Conservation (phyloP, 1,140 invertebrate genomes). For the Halesus radiatus region DNA sequence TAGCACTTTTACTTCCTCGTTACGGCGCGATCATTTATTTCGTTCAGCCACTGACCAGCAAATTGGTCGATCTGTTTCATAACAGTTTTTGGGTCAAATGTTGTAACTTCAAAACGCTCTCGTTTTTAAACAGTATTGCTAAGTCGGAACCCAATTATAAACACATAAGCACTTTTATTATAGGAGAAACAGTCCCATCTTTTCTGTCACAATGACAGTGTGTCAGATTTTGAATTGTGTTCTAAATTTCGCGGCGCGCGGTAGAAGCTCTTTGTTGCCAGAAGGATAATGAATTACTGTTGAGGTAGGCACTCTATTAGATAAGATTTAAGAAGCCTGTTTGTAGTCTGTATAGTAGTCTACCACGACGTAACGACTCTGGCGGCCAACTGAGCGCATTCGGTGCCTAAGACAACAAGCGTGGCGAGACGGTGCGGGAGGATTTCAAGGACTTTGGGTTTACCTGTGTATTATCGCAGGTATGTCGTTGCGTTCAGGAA, state of each 20-base stretch:
- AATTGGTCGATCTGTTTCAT: background rate
- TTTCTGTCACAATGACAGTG: too few species aligned
- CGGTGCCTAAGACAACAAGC: background rate
- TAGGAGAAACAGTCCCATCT: too few species aligned
- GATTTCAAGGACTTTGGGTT: slow-evolving; percentile 11
- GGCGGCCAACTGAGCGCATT: slow-evolving; percentile 10
- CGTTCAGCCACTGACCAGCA: background rate
- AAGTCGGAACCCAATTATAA: too few species aligned
- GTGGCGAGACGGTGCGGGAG: background rate
- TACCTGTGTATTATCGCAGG: background rate
- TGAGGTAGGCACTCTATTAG: too few species aligned
- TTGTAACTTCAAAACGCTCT: background rate
- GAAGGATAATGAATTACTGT: too few species aligned
- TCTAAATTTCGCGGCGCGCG: too few species aligned
- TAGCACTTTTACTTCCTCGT: slow-evolving; percentile 22
- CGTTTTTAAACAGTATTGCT: too few species aligned
- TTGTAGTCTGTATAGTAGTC: background rate
- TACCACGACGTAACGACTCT: slow-evolving; percentile 7
- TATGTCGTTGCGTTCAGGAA: too few species aligned
- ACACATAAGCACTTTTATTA: too few species aligned
- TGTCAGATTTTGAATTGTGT: too few species aligned
- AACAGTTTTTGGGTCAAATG: slow-evolving; percentile 16
- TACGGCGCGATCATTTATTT: slow-evolving; percentile 4
- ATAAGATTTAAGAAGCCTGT: too few species aligned
- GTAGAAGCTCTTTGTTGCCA: too few species aligned